Evolutionary conservation across 2,888 invertebrate species (phyloP).

Genomic region (Poecilus cupreus): DNA sequence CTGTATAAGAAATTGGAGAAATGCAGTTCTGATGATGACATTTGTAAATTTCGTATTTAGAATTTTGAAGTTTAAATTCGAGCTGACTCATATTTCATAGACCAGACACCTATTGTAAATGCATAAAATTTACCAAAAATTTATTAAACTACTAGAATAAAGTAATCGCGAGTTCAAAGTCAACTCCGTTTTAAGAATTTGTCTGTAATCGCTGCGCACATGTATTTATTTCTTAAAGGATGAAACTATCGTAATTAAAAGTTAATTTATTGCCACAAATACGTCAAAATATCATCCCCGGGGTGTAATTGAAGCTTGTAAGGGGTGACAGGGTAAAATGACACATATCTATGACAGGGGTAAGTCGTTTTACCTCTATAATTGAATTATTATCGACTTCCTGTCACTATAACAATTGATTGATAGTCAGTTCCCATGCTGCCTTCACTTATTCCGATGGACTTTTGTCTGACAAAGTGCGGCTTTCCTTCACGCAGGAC

Average conservation of each 20-base stretch:
- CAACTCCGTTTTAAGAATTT: too few relatives aligned
- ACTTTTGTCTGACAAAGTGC: not conserved
- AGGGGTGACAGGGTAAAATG: not conserved
- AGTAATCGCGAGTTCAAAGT: too few relatives aligned
- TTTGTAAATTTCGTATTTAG: too few relatives aligned
- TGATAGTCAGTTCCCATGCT: slow-evolving; percentile 24
- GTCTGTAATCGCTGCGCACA: too few relatives aligned
- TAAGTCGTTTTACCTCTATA: slow-evolving; percentile 5
- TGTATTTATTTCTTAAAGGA: too few relatives aligned
- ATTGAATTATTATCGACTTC: slow-evolving; percentile 41
- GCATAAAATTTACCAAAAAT: too few relatives aligned
- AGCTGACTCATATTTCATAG: too few relatives aligned
- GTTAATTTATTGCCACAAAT: not conserved
- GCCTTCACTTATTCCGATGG: not conserved
- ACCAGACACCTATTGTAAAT: too few relatives aligned
- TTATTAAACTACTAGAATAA: too few relatives aligned
- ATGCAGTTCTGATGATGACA: too few relatives aligned
- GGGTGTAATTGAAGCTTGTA: not conserved
- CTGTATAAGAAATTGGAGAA: too few relatives aligned
- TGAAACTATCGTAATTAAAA: not conserved
- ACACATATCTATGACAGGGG: slow-evolving; percentile 2
- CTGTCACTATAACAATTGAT: slow-evolving; percentile 35
- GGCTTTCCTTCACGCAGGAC: not conserved
- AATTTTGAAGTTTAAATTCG: too few relatives aligned
- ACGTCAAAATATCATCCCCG: not conserved